Base-by-base conservation (phyloP, 2,888 invertebrate genomes). In the Ophioninae sp. region DNA sequence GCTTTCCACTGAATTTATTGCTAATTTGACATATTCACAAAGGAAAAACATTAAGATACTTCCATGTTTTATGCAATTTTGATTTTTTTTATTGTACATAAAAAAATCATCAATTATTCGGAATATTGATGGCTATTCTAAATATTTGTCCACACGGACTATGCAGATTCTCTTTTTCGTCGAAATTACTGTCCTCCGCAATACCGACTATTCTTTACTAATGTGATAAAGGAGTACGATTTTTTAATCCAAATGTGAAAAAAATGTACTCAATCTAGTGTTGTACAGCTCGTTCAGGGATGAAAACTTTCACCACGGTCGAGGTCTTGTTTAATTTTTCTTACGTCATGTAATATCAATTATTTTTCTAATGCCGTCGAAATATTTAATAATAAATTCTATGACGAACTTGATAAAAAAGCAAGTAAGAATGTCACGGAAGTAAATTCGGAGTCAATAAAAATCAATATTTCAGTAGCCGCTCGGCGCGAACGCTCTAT, bases 1-100 rank as follows among this genome's bases (percentile, higher is more conserved):
- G 95, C 96, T 83, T 97, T 97, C 93, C 96, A 96, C 91, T 97
- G 92, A 90, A 85, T 41, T 9, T 22, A 30, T 61, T 30, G 76
- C 63, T 17, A 41, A 77, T 64, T 44, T 39, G 44, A 39, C 22
- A 58, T 44, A 44, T 44, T 44, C 44, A 23, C 39, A 20, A 22
- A 17, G 61, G 22, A 67, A 39, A 65, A 72, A 63, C 78, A 76
- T 59, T 74, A 78, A 78, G 72, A 71, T 76, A 84, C 84, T 84
- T 84, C 84, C 84, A 81, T 69, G 44, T 67, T 65, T 72, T 22
- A 51, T 17, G 69, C 72, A 59, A 73, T 71, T 56, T 22, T 82
- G 41, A 41, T 65, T 69, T 69, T 75, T 74, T 81, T 68, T 63
- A 67, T 79, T 84, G 83, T 84, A 79, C 51, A 84, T 78, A 83